phyloP scores from a whole-genome alignment of 2,888 invertebrate genomes.

The Callimorpha dominula region DNA sequence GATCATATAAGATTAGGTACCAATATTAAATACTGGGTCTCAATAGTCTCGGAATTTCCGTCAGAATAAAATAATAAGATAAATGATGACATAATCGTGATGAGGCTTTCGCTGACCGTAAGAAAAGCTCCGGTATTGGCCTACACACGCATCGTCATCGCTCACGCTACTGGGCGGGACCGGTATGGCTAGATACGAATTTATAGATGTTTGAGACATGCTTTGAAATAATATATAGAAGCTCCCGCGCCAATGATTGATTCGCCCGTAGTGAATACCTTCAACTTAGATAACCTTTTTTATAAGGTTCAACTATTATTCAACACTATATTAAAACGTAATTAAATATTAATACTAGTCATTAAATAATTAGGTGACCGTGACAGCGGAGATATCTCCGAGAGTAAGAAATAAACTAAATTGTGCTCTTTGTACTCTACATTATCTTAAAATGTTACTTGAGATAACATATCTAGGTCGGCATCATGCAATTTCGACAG shows the following conservation, averaged over 20 bases:
- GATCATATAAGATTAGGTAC: not conserved
- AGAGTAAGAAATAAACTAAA: conserved; percentile 46
- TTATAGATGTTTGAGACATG: conserved; percentile 77
- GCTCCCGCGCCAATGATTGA: conserved; percentile 74
- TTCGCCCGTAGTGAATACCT: conserved; percentile 69
- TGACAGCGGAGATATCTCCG: conserved; percentile 39
- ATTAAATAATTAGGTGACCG: conserved; percentile 44
- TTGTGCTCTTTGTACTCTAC: conserved; percentile 68
- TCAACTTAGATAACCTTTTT: not conserved
- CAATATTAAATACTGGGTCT: not conserved
- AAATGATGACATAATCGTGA: conserved; percentile 45
- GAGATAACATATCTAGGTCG: conserved; percentile 67
- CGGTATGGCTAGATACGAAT: conserved; percentile 78
- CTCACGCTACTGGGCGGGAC: conserved; percentile 71
- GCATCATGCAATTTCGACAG: conserved; percentile 69
- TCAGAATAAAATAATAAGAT: conserved; percentile 39
- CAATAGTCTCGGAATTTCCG: conserved; percentile 12
- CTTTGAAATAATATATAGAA: conserved; percentile 79
- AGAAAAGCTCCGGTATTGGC: conserved; percentile 57
- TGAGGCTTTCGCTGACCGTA: conserved; percentile 35
- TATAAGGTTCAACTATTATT: not conserved
- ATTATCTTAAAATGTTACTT: conserved; percentile 45
- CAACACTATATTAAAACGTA: conserved; percentile 10
- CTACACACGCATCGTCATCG: conserved; percentile 76
- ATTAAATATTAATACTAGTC: conserved; percentile 43